Percentiles rank a stretch among this genome's conserved stretches.
phyloP scores from a whole-genome alignment of 2,797 vertebrate genomes.

The Rhabdophis nuchalis region DNA sequence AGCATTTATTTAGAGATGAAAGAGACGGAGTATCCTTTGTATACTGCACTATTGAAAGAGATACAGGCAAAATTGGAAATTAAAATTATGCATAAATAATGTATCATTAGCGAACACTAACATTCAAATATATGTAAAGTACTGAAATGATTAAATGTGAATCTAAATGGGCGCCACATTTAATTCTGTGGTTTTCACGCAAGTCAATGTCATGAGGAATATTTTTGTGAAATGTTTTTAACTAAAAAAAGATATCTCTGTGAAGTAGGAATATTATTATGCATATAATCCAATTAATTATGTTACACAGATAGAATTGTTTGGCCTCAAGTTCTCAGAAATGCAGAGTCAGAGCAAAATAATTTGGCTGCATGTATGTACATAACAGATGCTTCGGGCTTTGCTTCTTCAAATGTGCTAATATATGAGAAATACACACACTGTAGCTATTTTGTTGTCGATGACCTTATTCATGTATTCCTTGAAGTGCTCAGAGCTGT shows the following conservation, averaged over 20 bases:
- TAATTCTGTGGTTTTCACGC: not conserved
- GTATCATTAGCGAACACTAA: not conserved
- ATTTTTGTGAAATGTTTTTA: not conserved
- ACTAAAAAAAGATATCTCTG: not conserved
- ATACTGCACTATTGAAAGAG: not conserved
- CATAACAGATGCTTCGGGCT: slow-evolving; percentile 4
- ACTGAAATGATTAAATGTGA: not conserved
- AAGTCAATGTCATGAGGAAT: not conserved
- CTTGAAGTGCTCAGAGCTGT: slow-evolving; percentile 45
- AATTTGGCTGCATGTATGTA: slow-evolving; percentile 16
- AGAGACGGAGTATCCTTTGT: not conserved
- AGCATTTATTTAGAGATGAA: not conserved
- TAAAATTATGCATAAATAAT: not conserved
- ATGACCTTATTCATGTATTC: slow-evolving; percentile 51
- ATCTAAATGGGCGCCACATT: not conserved
- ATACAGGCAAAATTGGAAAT: not conserved
- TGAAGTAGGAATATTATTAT: not conserved
- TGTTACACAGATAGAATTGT: not conserved
- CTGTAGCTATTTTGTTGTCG: slow-evolving; percentile 29
- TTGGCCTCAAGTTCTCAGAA: not conserved
- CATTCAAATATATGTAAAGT: not conserved
- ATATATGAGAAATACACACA: slow-evolving; percentile 20
- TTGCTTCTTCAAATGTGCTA: slow-evolving; percentile 16
- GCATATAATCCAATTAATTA: not conserved
- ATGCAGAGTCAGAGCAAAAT: not conserved